Percentiles rank a stretch among this genome's conserved stretches.
These are phyloP conservation scores for Coracias cyanogaster DNA, from an alignment of 2,797 vertebrate species.

Conservation along the genomic window DNA sequence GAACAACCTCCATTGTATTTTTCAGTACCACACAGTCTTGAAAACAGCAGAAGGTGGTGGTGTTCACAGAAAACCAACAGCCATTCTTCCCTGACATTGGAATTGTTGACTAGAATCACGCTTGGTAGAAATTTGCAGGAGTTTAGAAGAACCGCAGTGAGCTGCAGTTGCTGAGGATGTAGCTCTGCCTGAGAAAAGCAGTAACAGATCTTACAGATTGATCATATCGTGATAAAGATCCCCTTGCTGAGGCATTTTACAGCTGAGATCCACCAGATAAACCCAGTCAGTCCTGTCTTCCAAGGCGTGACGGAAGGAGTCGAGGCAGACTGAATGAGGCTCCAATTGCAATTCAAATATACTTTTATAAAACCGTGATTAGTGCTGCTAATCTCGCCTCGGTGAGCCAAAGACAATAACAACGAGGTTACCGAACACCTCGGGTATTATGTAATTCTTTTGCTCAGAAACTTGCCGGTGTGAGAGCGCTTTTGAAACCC, in stretches of 20 bases:
- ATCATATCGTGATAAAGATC: neutral
- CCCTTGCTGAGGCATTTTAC: neutral
- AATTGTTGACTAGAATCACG: neutral
- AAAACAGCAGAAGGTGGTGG: neutral
- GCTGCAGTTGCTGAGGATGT: neutral
- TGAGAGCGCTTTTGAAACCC: constrained; percentile 54
- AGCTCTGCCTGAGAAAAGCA: neutral
- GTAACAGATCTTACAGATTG: neutral
- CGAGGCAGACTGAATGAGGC: neutral
- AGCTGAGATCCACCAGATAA: constrained; percentile 2
- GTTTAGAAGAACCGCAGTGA: neutral
- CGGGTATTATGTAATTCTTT: constrained; percentile 15
- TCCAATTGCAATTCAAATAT: constrained; percentile 15
- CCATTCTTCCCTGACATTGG: neutral
- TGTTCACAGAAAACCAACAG: neutral
- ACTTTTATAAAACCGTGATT: neutral
- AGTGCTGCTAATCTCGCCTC: constrained; percentile 28
- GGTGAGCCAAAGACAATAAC: constrained; percentile 45
- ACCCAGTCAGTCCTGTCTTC: neutral
- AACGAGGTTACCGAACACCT: neutral
- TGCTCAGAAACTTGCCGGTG: constrained; percentile 31
- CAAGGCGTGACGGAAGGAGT: neutral
- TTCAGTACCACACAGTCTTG: neutral
- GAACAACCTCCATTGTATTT: neutral
- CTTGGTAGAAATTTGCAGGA: neutral